Base-by-base conservation (phyloP, 2,888 invertebrate species). In the Alcis repandata region DNA sequence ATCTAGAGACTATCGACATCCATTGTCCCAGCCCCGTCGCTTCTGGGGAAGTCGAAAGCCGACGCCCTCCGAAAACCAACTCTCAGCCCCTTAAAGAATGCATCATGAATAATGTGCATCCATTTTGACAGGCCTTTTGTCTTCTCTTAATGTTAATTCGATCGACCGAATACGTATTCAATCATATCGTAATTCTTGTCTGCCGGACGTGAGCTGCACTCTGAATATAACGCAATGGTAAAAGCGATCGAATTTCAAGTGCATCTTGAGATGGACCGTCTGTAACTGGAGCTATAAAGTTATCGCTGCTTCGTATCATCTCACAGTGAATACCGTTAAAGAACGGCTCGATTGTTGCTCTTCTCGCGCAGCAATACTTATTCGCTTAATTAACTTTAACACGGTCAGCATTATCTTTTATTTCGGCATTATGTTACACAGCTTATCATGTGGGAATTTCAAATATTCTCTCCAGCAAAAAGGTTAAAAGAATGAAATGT, bases 91-190 rank as follows among this genome's bases (percentile, higher is more conserved):
- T 70, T 73, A 73, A 70, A 70, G 63, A 72, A 76, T 73, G 74
- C 76, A 70, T 77, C 80, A 89, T 91, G 88, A 91, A 90, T 92
- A 87, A 91, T 91, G 90, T 87, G 86, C 91, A 91, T 91, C 79
- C 72, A 84, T 84, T 85, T 81, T 79, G 75, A 78, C 73, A 72
- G 75, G 68, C 75, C 78, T 87, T 62, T 87, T 87, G 86, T 89
- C 85, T 86, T 82, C 78, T 81, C 80, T 75, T 76, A 80, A 83
- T 82, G 79, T 78, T 82, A 80, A 85, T 83, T 85, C 79, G 76
- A 79, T 80, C 68, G 68, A 53, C 64, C 64, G 36, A 68, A 73
- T 71, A 70, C 69, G 67, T 72, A 71, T 71, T 72, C 70, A 75
- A 73, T 69, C 67, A 73, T 75, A 73, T 69, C 61, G 69, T 72